phyloP scores from a whole-genome alignment of 1,140 invertebrate species.

The Drosophila pseudoananassae region DNA sequence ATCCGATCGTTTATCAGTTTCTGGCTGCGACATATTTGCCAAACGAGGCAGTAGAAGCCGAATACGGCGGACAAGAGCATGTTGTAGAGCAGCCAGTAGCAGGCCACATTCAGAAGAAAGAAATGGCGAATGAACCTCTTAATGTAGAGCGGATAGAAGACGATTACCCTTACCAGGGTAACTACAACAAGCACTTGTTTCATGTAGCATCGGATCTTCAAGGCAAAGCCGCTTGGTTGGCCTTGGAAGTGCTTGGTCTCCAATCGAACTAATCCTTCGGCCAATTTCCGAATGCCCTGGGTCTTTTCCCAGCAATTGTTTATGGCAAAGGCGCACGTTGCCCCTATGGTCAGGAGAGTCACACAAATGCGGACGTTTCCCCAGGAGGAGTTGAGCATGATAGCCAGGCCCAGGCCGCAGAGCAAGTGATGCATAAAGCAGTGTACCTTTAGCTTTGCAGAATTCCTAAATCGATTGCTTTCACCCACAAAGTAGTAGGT shows the following conservation, averaged over 20 bases:
- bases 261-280: conserved; percentile 6
- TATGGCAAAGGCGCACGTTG: background rate
- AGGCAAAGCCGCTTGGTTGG: background rate
- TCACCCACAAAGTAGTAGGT: conserved; percentile 14
- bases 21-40: conserved; percentile 38
- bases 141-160: conserved; percentile 38
- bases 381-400: conserved; percentile 18
- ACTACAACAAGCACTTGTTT: conserved; percentile 20
- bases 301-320: conserved; percentile 28
- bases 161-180: conserved; percentile 20
- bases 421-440: conserved; percentile 32
- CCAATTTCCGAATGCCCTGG: conserved; percentile 6
- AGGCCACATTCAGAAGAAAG: conserved; percentile 17
- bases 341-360: conserved; percentile 21
- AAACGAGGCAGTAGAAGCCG: conserved; percentile 26
- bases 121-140: background rate
- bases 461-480: background rate
- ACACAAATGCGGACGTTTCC: conserved; percentile 20
- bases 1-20: conserved; percentile 25
- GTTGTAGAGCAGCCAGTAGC: conserved; percentile 31
- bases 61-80: conserved; percentile 31
- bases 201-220: conserved; percentile 6
- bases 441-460: conserved; percentile 7
- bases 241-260: conserved; percentile 11
- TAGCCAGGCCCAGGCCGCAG: conserved; percentile 10